Conservation (phyloP, 1,140 invertebrate genomes). For the Pristionchus pacificus region DNA sequence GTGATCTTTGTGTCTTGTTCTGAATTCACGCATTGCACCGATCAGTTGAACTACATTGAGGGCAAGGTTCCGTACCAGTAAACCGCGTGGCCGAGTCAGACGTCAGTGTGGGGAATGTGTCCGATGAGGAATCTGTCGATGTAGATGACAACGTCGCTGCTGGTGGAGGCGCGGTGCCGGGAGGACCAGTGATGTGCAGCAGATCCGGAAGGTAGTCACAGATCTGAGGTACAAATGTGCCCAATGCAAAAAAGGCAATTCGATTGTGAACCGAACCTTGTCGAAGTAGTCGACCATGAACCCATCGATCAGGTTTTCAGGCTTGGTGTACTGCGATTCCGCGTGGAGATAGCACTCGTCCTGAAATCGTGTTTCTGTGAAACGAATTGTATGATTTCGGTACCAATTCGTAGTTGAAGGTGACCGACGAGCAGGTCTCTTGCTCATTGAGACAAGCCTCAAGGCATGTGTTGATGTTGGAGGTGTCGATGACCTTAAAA, state of each 20-base stretch:
- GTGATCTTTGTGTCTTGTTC: no score
- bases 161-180: background rate
- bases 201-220: background rate
- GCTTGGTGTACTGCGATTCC: slow-evolving; percentile 44
- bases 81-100: background rate
- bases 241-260: slow-evolving; percentile 8
- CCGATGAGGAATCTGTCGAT: background rate
- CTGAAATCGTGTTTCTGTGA: slow-evolving; percentile 26
- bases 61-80: slow-evolving; percentile 15
- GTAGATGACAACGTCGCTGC: background rate
- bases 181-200: background rate
- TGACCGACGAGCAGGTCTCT: slow-evolving; percentile 40
- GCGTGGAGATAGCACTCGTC: slow-evolving; percentile 52
- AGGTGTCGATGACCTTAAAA: slow-evolving; percentile 31
- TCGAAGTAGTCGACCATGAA: slow-evolving; percentile 51
- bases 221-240: background rate
- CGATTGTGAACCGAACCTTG: slow-evolving; percentile 48
- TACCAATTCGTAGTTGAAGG: slow-evolving; percentile 41
- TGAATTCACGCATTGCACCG: no score
- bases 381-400: no score
- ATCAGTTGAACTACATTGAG: slow-evolving; percentile 16
- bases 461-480: slow-evolving; percentile 37
- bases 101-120: slow-evolving; percentile 1
- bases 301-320: slow-evolving; percentile 43
- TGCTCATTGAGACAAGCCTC: slow-evolving; percentile 36